Percentiles rank a stretch among this genome's conserved stretches.
These are phyloP conservation scores for Eueides isabella DNA, from an alignment of 1,140 invertebrate genomes.

Conservation along the genomic window DNA sequence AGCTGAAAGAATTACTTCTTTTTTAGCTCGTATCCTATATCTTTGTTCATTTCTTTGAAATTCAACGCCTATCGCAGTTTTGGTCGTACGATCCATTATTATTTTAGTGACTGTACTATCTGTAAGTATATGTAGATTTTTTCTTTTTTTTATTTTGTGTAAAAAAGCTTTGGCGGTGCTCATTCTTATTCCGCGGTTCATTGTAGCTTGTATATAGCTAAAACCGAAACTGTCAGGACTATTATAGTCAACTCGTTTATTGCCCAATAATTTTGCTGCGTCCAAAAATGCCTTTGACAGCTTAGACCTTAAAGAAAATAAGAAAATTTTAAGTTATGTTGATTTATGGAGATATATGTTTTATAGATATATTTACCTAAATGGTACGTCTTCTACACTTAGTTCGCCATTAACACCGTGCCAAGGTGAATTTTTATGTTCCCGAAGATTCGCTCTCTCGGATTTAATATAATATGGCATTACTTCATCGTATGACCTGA, in stretches of 20 bases:
- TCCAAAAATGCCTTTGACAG: constrained; percentile 85
- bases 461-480: constrained; percentile 86
- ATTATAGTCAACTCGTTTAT: constrained; percentile 85
- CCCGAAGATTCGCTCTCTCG: constrained; percentile 82
- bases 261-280: constrained; percentile 84
- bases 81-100: constrained; percentile 82
- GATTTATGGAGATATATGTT: neutral
- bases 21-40: constrained; percentile 82
- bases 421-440: constrained; percentile 78
- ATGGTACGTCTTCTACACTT: constrained; percentile 82
- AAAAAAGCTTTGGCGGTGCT: constrained; percentile 84
- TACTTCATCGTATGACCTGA: constrained; percentile 87
- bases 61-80: constrained; percentile 85
- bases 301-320: constrained; percentile 67
- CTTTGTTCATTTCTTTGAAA: constrained; percentile 79
- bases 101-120: constrained; percentile 85
- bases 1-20: constrained; percentile 88
- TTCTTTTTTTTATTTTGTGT: constrained; percentile 82
- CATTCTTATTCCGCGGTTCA: constrained; percentile 74
- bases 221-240: constrained; percentile 85
- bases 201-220: constrained; percentile 86
- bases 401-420: constrained; percentile 83
- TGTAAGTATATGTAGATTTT: constrained; percentile 86
- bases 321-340: neutral
- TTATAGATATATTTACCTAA: constrained; percentile 58